Percentiles rank a stretch among this genome's conserved stretches.
Evolutionary conservation across 2,113 vertebrate species (phyloP).

Genomic region (Conger conger): DNA sequence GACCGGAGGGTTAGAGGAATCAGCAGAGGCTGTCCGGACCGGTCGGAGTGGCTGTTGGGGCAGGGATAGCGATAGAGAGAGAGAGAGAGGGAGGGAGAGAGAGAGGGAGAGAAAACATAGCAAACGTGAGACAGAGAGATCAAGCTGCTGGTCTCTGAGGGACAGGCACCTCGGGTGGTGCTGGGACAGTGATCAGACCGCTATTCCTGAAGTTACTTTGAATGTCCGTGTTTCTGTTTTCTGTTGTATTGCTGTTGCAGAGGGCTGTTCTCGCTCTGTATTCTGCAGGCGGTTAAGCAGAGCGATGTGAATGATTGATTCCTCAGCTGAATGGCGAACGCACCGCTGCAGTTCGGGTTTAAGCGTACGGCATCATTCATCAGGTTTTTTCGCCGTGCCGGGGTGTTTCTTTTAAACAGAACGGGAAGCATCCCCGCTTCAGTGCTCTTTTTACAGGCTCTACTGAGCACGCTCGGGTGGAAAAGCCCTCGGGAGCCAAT

Average conservation of each 20-base stretch:
- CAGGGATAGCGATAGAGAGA: neutral
- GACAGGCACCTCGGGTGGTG: neutral
- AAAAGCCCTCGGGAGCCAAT: neutral
- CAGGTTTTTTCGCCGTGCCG: too few relatives aligned
- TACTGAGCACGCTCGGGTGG: neutral
- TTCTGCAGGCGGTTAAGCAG: neutral
- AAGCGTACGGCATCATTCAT: neutral
- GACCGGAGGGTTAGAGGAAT: neutral
- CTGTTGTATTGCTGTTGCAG: neutral
- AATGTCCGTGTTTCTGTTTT: neutral
- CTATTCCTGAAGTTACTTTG: neutral
- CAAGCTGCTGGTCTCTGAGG: neutral
- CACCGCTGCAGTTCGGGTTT: neutral
- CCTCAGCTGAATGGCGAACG: neutral
- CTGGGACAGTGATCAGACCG: neutral
- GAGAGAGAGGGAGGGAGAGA: too few relatives aligned
- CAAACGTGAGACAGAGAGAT: neutral
- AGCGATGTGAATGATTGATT: neutral
- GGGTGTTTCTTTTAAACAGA: too few relatives aligned
- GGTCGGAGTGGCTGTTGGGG: neutral
- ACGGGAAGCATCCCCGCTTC: neutral
- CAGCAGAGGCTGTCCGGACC: neutral
- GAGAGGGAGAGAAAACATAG: too few relatives aligned
- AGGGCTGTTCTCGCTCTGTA: neutral
- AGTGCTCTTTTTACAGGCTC: constrained; percentile 2